Evolutionary conservation across 2,888 invertebrate species (phyloP), one percentile per base, ranked within the genome.

Genomic region (Chymomyza fuscimana): DNA sequence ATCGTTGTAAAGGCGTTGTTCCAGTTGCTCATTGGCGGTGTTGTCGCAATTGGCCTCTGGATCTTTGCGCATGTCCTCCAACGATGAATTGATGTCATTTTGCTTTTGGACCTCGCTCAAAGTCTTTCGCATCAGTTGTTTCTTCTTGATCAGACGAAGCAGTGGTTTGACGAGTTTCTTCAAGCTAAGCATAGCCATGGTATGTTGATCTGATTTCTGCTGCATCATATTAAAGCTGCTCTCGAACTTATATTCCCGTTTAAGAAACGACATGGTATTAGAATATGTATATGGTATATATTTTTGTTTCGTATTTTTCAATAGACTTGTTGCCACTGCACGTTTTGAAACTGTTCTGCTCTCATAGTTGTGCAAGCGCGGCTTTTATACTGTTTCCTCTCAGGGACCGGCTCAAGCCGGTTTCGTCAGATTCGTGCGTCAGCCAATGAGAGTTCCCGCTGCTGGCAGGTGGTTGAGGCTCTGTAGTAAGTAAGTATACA

Each of bases 21-120:
- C 97, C 88, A 97, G 91, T 63, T 95, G 94, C 91, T 97, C 97
- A 92, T 97, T 97, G 90, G 94, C 94, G 73, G 76, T 72, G 76
- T 91, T 91, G 70, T 91, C 91, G 71, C 88, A 87, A 76, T 76
- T 85, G 40, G 91, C 91, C 19, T 88, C 82, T 22, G 89, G 81
- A 78, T 91, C 91, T 72, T 86, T 90, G 66, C 91, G 91, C 91
- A 91, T 91, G 74, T 91, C 91, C 81, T 91, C 91, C 73, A 91
- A 71, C 19, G 91, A 90, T 67, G 90, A 81, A 72, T 91, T 91
- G 82, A 86, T 87, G 29, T 88, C 86, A 66, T 91, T 91, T 66
- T 90, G 90, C 22, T 74, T 72, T 72, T 91, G 91, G n/a, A 91
- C 81, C 69, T 91, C 91, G 50, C 88, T 88, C 56, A 90, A 71